Base-by-base conservation (phyloP, 2,797 vertebrate species). In the Calcarius lapponicus region DNA sequence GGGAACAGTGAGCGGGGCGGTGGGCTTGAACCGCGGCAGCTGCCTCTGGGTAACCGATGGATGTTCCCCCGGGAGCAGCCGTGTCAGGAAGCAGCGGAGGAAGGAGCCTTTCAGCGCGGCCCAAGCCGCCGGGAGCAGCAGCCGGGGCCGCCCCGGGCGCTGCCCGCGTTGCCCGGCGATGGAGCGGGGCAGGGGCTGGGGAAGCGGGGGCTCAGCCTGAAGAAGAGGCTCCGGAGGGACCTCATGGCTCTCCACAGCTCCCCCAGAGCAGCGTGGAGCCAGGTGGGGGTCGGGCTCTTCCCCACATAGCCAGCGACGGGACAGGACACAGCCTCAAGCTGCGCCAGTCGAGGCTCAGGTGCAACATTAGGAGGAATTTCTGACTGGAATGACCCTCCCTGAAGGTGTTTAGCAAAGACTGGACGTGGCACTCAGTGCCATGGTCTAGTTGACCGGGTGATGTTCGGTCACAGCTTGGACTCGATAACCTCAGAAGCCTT, bases 1-100 rank as follows among this genome's bases (percentile, higher is more conserved):
- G 21, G 10, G 9, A 54, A 1, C 17, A 7, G 15, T 2, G 31
- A 24, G 4, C 36, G 7, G 28, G 6, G 6, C 9, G 0, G 7
- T 7, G 9, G 15, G 19, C 51, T 25, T 31, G 38, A 14, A 36
- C 20, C 36, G 7, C 0, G 24, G 22, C 73, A 80, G 73, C 28
- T 17, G 25, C 32, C 29, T 21, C 45, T 5, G 42, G 17, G 13
- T 19, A 20, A 22, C 0, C 5, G 36, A 17, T 2, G 1, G 8
- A 24, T 8, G 32, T 29, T 56, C 9, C 45, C 18, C 3, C 9
- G 7, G 17, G 16, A 16, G 4, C 40, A 29, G 32, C 14, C 4
- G 14, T 3, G 9, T 7, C 8, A 4, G 16, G 29, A 21, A 43
- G 31, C 57, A 17, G 26, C 0, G 2, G 6, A 4, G 9, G 18